Conservation (phyloP, 2,113 vertebrate genomes). For the Triplophysa siluroides region DNA sequence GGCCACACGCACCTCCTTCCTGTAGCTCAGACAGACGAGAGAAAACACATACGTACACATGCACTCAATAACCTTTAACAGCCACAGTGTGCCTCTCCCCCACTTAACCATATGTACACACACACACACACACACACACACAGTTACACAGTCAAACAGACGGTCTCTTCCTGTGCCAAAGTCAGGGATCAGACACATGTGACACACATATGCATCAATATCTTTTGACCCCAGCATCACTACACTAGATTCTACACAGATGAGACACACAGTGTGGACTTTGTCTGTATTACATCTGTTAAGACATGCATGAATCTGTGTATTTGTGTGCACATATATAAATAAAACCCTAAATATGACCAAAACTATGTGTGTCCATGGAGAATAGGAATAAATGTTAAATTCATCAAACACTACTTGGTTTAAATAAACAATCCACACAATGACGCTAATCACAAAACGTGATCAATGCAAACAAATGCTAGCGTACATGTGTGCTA, state of each 20-base stretch:
- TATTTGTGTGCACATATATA: neutral
- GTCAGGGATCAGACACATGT: slow-evolving; percentile 17
- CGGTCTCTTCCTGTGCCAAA: neutral
- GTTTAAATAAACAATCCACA: slow-evolving; percentile 31
- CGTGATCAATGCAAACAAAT: slow-evolving; percentile 3
- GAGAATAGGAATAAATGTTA: neutral
- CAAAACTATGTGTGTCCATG: neutral
- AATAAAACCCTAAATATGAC: neutral
- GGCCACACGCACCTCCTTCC: slow-evolving; percentile 4
- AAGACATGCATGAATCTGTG: neutral
- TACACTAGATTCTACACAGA: neutral
- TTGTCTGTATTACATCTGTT: neutral
- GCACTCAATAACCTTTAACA: slow-evolving; percentile 11
- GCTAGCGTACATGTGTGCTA: neutral
- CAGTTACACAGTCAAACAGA: neutral
- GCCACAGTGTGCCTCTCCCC: slow-evolving; percentile 2
- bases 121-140: slow-evolving; percentile 1
- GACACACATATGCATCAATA: neutral
- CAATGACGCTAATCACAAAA: neutral
- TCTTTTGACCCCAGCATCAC: neutral
- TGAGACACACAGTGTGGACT: neutral
- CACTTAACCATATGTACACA: slow-evolving; percentile 13
- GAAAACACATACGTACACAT: neutral
- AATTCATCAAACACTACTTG: neutral
- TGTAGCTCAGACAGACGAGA: slow-evolving; percentile 9